phyloP scores from a whole-genome alignment of 2,113 vertebrate species.

The Vombatus ursinus region DNA sequence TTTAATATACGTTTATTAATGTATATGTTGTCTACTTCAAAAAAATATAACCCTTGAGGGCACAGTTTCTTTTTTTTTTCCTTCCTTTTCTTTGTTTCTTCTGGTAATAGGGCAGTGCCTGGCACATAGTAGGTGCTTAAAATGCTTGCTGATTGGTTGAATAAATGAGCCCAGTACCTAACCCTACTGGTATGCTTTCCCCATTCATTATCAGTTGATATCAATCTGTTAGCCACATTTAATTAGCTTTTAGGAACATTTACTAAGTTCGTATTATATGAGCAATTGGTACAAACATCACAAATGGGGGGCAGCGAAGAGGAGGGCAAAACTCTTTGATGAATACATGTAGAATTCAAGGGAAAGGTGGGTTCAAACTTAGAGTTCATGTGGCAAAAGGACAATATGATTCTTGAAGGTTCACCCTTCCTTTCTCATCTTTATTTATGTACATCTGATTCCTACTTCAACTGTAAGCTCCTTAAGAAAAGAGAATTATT shows the following conservation, averaged over 20 bases:
- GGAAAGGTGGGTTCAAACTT: background rate
- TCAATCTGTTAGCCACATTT: background rate
- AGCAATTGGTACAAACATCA: background rate
- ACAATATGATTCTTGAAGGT: background rate
- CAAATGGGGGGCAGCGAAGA: background rate
- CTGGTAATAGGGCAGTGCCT: background rate
- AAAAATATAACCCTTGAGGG: background rate
- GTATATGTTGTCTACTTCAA: background rate
- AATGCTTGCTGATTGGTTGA: background rate
- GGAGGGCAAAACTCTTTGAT: background rate
- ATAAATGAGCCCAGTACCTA: background rate
- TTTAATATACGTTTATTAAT: background rate
- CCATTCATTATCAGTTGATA: background rate
- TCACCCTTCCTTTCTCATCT: background rate
- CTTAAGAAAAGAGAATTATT: background rate
- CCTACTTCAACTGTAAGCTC: background rate
- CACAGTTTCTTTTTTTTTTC: background rate
- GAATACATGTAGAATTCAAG: background rate
- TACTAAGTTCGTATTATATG: background rate
- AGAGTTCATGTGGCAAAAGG: background rate
- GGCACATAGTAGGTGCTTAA: background rate
- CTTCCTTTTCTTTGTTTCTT: background rate
- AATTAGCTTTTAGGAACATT: background rate
- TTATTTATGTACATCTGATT: background rate
- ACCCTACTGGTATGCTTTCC: background rate